A percentile compares a stretch with the other conserved stretches of the same genome.
Evolutionary conservation across 2,888 invertebrate species (phyloP).

Genomic region (Tenthredo distinguenda): DNA sequence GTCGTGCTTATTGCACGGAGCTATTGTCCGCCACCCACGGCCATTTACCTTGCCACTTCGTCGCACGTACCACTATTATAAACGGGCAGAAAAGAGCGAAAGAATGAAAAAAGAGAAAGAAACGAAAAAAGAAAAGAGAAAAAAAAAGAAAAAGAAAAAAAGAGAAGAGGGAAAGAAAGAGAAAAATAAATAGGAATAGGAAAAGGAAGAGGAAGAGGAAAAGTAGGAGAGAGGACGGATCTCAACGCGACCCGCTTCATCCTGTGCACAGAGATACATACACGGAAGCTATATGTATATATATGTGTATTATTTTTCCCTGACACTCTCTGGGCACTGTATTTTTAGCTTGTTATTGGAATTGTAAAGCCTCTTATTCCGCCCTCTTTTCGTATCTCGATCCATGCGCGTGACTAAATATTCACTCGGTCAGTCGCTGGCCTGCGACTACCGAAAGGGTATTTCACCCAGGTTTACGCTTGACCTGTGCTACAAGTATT

Average conservation of each 20-base stretch:
- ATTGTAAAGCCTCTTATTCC: constrained; percentile 30
- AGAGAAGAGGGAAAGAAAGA: not conserved
- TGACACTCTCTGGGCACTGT: not conserved
- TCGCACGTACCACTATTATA: constrained; percentile 26
- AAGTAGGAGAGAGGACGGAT: not conserved
- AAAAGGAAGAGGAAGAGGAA: not conserved
- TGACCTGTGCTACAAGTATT: constrained; percentile 30
- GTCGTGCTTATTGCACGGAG: constrained; percentile 29
- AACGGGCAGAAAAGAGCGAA: constrained; percentile 11
- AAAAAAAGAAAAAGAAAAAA: not conserved
- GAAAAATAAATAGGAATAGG: not conserved
- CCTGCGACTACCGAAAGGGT: constrained; percentile 12
- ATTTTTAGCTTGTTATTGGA: constrained; percentile 47
- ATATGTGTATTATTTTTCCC: constrained; percentile 16
- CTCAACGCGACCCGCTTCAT: constrained; percentile 17
- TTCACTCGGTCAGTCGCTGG: not conserved
- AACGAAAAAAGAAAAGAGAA: not conserved
- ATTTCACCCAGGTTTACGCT: constrained; percentile 10
- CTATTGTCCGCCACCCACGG: constrained; percentile 46
- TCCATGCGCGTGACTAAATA: constrained; percentile 19
- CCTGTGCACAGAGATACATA: not conserved
- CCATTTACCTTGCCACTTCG: constrained; percentile 42
- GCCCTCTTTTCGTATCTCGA: constrained; percentile 9
- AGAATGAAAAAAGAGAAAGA: not conserved
- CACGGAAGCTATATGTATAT: not conserved